Evolutionary conservation across 2,888 invertebrate genomes (phyloP), one percentile per base, ranked within the genome.

Genomic region (Nemurella pictetii): DNA sequence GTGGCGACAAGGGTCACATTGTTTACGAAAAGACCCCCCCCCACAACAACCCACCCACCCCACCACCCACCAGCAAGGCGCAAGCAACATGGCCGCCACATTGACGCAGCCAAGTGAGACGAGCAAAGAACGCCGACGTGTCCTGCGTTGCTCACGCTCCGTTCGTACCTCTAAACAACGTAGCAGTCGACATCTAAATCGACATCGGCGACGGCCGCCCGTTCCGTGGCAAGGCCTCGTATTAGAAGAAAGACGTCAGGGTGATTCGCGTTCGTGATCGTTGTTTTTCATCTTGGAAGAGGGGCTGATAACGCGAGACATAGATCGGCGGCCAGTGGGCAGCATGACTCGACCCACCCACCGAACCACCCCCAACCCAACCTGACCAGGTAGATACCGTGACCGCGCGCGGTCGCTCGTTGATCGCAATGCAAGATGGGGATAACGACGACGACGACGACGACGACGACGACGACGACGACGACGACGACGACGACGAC

Each of bases 271-370:
- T 9, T 32, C 84, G 78, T 32, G 77, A 55, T 28, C 78, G 32
- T 74, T 26, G 84, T 32, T 74, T 78, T 27, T 36, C 84, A 27
- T 35, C 30, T 28, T n/a, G 36, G 77, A n/a, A 28, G 25, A 27
- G 84, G 30, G 84, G 32, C 73, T 74, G 77, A 28, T 32, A 28
- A 75, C 84, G 84, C 32, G 77, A 75, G 1, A 30, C 5, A 12
- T 20, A 55, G 55, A 55, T 55, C 32, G 29, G 77, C 77, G 84
- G 84, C 29, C 84, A 32, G 36, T 12, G 77, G 32, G 25, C 75
- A 29, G 26, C 73, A 28, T 20, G 20, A 29, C 84, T 20, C 84
- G 75, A n/a, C 77, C 75, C 84, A 77, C 1, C 84, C 28, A 36
- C 55, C 32, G 27, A n/a, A n/a, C n/a, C n/a, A n/a, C n/a, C n/a